Evolutionary conservation across 2,113 vertebrate genomes (phyloP).

Genomic region (Rhynchomys soricoides): DNA sequence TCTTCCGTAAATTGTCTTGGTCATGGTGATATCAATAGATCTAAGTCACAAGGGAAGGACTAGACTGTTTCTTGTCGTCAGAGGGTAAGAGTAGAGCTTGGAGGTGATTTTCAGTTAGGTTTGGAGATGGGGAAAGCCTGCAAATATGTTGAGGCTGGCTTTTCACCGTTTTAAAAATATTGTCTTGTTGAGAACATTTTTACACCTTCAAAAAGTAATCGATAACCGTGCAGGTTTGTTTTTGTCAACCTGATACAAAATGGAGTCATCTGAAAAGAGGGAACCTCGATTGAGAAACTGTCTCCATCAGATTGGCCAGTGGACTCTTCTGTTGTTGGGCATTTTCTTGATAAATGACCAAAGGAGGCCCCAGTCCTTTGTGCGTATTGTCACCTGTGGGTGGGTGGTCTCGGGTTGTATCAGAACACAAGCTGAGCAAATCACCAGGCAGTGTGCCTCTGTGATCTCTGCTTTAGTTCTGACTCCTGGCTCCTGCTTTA

Average conservation of each 20-base stretch:
- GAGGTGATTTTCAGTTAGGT: background rate
- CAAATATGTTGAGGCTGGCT: background rate
- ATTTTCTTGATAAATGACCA: background rate
- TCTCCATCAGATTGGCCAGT: background rate
- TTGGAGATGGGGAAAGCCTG: background rate
- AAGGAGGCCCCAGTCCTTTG: background rate
- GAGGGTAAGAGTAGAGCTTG: accelerated
- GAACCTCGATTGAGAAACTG: background rate
- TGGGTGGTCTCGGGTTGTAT: background rate
- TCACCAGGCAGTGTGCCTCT: background rate
- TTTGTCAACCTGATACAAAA: background rate
- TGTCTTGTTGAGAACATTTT: background rate
- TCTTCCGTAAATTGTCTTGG: background rate
- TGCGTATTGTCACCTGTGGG: background rate
- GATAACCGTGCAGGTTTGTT: background rate
- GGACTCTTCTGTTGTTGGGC: background rate
- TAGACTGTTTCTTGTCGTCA: background rate
- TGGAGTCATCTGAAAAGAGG: background rate
- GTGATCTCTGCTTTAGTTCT: background rate
- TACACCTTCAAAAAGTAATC: background rate
- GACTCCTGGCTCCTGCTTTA: background rate
- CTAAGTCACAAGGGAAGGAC: background rate
- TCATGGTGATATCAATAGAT: background rate
- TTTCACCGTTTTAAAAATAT: background rate
- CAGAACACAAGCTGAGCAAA: background rate